Evolutionary conservation across 2,797 vertebrate species (phyloP).

Genomic region (Tinamus major): DNA sequence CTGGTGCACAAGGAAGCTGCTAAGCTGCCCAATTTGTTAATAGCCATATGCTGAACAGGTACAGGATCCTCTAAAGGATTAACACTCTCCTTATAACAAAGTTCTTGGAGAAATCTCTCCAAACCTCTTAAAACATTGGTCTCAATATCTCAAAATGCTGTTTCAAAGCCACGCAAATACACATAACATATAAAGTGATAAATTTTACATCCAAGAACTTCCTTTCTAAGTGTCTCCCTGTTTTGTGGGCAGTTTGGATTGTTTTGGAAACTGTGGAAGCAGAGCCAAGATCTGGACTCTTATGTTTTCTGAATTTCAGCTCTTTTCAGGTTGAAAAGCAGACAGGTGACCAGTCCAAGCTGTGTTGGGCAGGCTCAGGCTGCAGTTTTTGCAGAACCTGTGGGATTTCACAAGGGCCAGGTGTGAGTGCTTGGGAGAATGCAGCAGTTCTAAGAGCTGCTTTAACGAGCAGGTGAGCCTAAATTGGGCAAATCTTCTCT

Average conservation of each 20-base stretch:
- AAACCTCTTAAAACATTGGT: not conserved
- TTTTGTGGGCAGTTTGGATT: not conserved
- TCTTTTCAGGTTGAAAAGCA: not conserved
- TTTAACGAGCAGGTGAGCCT: not conserved
- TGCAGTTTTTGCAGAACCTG: not conserved
- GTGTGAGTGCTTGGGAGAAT: not conserved
- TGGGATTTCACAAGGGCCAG: not conserved
- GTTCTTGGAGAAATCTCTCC: not conserved
- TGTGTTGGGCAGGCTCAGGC: rapidly evolving
- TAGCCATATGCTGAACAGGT: not conserved
- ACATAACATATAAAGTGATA: not conserved
- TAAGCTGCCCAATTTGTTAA: not conserved
- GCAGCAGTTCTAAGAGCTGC: not conserved
- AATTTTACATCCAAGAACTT: not conserved
- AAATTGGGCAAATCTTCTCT: not conserved
- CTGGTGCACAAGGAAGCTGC: conserved; percentile 32
- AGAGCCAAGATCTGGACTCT: not conserved
- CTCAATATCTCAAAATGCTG: not conserved
- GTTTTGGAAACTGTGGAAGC: not conserved
- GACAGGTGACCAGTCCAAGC: not conserved
- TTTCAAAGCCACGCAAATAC: not conserved
- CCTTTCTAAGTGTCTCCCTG: not conserved
- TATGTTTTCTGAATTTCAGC: rapidly evolving
- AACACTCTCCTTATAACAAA: not conserved
- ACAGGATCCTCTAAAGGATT: not conserved